phyloP scores from a whole-genome alignment of 2,888 invertebrate species.

The Chloromyia formosa region DNA sequence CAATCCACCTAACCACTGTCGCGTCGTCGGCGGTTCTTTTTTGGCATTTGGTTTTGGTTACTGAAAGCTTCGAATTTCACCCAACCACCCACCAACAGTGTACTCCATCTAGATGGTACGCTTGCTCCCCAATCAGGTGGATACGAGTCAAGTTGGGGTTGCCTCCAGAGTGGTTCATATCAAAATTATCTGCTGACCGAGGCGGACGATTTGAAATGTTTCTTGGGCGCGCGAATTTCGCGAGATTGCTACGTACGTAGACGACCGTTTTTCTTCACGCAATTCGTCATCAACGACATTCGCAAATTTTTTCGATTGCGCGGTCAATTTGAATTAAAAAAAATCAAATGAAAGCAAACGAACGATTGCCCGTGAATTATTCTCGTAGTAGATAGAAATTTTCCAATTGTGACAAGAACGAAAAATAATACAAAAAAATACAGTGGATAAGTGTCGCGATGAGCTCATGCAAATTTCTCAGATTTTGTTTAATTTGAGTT shows the following conservation, averaged over 20 bases:
- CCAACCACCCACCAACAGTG: constrained; percentile 7
- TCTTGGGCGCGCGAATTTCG: constrained; percentile 28
- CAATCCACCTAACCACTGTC: no score
- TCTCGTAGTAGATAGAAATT: not conserved
- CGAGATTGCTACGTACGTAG: not conserved
- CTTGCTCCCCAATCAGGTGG: not conserved
- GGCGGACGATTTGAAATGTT: constrained; percentile 15
- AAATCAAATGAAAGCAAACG: not conserved
- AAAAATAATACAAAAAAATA: not conserved
- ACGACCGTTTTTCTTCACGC: not conserved
- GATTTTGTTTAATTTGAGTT: constrained; percentile 20
- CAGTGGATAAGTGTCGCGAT: constrained; percentile 15
- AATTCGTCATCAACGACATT: no score
- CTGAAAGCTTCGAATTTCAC: constrained; percentile 23
- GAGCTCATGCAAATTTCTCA: constrained; percentile 33
- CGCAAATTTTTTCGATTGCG: no score
- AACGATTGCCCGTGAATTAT: not conserved
- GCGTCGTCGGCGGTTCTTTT: no score
- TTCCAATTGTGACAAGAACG: not conserved
- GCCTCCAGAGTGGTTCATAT: constrained; percentile 23
- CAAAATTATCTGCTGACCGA: constrained; percentile 29
- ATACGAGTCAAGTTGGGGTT: constrained; percentile 14
- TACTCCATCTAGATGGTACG: not conserved
- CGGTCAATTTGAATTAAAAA: constrained; percentile 23
- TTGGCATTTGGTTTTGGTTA: not conserved